These are phyloP conservation scores for Lasiommata megera DNA, from an alignment of 2,888 invertebrate species.

Conservation along the genomic window DNA sequence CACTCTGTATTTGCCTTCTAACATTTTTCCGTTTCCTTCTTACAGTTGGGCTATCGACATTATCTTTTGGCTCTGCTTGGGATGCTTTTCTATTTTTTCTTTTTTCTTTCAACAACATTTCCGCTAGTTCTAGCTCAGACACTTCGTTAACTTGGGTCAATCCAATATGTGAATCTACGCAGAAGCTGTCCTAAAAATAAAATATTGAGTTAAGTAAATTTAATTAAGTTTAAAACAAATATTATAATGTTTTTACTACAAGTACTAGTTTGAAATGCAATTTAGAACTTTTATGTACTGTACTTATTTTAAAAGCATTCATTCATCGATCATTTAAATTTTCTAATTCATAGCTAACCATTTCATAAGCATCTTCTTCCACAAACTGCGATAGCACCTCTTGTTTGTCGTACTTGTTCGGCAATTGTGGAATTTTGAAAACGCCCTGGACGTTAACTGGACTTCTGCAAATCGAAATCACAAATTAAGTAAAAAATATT, in stretches of 20 bases:
- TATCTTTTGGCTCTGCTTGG: conserved; percentile 24
- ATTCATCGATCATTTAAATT: neutral
- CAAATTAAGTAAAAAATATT: too few species aligned
- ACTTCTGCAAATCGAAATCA: conserved; percentile 78
- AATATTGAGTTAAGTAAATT: too few species aligned
- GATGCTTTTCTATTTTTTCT: conserved; percentile 42
- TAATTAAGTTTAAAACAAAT: too few species aligned
- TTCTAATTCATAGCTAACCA: conserved; percentile 50
- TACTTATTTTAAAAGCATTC: too few species aligned
- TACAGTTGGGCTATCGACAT: conserved; percentile 56
- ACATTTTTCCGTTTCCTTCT: conserved; percentile 51
- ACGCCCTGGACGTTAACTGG: conserved; percentile 78
- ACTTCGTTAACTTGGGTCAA: conserved; percentile 66
- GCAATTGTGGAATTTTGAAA: conserved; percentile 83
- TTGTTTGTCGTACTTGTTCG: conserved; percentile 56
- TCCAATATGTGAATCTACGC: conserved; percentile 82
- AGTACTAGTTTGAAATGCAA: too few species aligned
- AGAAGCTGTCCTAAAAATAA: conserved; percentile 83
- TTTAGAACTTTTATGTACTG: too few species aligned
- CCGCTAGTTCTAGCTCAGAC: conserved; percentile 83
- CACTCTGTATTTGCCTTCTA: conserved; percentile 62
- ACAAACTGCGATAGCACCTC: conserved; percentile 78
- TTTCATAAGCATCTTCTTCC: conserved; percentile 76
- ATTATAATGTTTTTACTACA: too few species aligned
- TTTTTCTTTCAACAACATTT: conserved; percentile 73